Conservation (phyloP, 2,797 vertebrate genomes). For the Pogonophryne albipinna region DNA sequence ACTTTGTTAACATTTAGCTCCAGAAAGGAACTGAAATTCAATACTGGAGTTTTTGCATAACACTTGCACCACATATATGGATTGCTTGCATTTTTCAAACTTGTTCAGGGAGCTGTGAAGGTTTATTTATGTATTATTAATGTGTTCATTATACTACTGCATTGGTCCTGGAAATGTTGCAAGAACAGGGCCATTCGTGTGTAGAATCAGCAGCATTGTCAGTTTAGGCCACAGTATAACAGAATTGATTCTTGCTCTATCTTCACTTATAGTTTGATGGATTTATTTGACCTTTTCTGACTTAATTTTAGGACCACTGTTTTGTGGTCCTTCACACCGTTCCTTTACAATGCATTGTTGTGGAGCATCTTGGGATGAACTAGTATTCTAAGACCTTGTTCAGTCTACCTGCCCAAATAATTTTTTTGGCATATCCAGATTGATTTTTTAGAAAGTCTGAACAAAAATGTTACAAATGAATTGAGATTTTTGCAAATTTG, state of each 20-base stretch:
- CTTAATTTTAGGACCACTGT: constrained; percentile 23
- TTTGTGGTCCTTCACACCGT: constrained; percentile 6
- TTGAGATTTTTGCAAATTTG: too few species aligned
- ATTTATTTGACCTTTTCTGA: constrained; percentile 43
- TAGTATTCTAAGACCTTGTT: background rate
- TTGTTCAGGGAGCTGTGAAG: constrained; percentile 52
- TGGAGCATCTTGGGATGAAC: constrained; percentile 3
- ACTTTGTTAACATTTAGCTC: constrained; percentile 24
- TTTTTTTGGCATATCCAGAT: too few species aligned
- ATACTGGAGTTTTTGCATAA: constrained; percentile 46
- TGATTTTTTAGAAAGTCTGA: too few species aligned
- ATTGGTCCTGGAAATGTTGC: constrained; percentile 30
- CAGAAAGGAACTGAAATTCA: constrained; percentile 51
- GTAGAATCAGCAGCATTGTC: constrained; percentile 39
- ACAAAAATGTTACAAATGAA: too few species aligned
- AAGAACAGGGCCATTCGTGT: constrained; percentile 21
- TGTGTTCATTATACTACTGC: constrained; percentile 46
- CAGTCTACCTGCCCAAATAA: too few species aligned
- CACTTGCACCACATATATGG: constrained; percentile 43
- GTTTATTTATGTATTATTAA: constrained; percentile 46
- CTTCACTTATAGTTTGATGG: constrained; percentile 35
- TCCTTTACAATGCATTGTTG: background rate
- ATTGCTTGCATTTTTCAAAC: constrained; percentile 38
- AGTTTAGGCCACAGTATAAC: constrained; percentile 43
- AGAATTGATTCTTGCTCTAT: constrained; percentile 31